These are phyloP conservation scores for Lateolabrax maculatus DNA, from an alignment of 2,797 vertebrate species.

Conservation along the genomic window DNA sequence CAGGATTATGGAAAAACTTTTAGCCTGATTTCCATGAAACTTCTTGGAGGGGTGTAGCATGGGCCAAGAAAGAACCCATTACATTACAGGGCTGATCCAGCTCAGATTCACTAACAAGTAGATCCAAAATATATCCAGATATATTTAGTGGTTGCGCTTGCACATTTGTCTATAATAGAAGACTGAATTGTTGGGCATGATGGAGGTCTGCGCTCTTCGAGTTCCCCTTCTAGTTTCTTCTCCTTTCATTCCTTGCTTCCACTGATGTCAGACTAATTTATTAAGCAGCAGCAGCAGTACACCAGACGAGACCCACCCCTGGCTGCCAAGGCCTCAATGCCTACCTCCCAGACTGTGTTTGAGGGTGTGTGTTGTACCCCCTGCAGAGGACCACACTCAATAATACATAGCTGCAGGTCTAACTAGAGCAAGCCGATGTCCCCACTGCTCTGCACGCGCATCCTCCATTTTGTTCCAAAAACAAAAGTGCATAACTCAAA, in stretches of 20 bases:
- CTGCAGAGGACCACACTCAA: conserved; percentile 65
- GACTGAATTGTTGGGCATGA: too few species aligned
- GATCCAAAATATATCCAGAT: too few species aligned
- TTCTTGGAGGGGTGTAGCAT: too few species aligned
- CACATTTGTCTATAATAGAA: too few species aligned
- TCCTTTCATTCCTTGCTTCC: conserved; percentile 3
- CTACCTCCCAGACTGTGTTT: conserved; percentile 10
- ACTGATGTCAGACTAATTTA: conserved; percentile 69
- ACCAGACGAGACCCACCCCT: conserved; percentile 42
- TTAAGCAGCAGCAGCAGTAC: conserved; percentile 39
- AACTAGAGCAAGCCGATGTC: conserved; percentile 34
- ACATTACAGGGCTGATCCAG: too few species aligned
- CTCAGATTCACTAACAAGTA: too few species aligned
- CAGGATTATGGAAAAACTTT: too few species aligned
- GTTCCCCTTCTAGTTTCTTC: too few species aligned
- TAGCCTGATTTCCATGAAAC: too few species aligned
- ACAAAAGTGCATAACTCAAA: conserved; percentile 35
- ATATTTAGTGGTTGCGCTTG: too few species aligned
- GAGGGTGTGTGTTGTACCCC: conserved; percentile 45
- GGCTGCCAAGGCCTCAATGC: conserved; percentile 35
- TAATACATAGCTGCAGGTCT: conserved; percentile 67
- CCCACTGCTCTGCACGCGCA: conserved; percentile 13
- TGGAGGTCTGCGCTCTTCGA: too few species aligned
- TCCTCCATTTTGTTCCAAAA: conserved; percentile 56
- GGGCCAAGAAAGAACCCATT: too few species aligned